Base-by-base conservation (phyloP, 2,888 invertebrate genomes). In the Mythimna ferrago region DNA sequence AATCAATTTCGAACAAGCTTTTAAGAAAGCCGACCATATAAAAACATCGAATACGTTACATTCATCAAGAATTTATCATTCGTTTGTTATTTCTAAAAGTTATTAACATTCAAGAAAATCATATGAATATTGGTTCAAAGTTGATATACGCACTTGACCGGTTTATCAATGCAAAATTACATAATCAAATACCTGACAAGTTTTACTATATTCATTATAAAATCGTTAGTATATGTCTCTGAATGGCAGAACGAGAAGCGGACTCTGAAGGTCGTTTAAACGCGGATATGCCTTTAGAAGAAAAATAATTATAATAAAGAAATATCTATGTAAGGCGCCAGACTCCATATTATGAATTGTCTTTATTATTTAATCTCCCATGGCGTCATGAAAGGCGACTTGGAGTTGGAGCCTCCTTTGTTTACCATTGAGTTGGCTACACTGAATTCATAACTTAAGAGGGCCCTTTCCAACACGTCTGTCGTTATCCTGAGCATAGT, bases 81-180 rank as follows among this genome's bases (percentile, higher is more conserved):
- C 63, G 9, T 67, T 76, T 69, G 16, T 66, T 71, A 67, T 72
- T 57, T 56, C 58, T 53, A 60, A 72, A 74, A 58, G 35, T 78
- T 73, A 78, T 84, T 71, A 78, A 66, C 44, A 74, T 78, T 63
- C 66, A 65, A 74, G 62, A 51, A 71, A 77, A 72, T 66, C 61
- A 71, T 48, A 76, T 74, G 53, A 67, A 73, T 80, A 71, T 77
- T 70, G 35, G 69, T 68, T 81, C 62, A 65, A 71, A 77, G 73
- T 76, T 66, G 35, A 66, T 51, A 72, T 64, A 67, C 76, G 76
- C 76, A 72, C 80, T 86, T 80, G 77, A 81, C 79, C 78, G 69
- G 80, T 80, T 86, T 76, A 71, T 62, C 48, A 41, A 81, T 83
- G 79, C 78, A 81, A 81, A 80, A 83, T 83, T 81, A 83, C 81